Evolutionary conservation across 2,888 invertebrate genomes (phyloP), one percentile per base, ranked within the genome.

Genomic region (Graphium colonna): DNA sequence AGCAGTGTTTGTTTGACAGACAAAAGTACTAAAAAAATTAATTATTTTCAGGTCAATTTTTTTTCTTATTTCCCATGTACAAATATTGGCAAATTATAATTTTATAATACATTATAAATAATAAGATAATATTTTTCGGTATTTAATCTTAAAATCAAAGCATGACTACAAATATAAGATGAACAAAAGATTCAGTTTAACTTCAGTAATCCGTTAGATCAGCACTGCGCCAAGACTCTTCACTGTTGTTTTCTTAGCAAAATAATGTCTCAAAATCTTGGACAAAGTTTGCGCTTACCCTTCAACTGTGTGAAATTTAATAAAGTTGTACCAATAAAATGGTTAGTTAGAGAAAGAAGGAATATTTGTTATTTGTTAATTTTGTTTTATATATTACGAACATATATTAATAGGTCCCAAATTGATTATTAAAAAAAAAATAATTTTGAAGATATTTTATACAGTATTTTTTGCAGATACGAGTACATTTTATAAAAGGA

Each of bases 261-360:
- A 41, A 16, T 40, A 40, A 16, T 41, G 40, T 42, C 17, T 42
- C 28, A 31, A 8, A 16, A 17, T 36, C 8, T 43, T 28, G 12
- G 13, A 43, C 12, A 10, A 38, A 42, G 41, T 18, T 33, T 49
- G 12, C 18, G 31, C 8, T 49, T 31, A 41, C 33, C 33, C 31
- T 5, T 44, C 10, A 33, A 50, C 50, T 33, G 21, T 12, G 36
- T 36, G 42, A 50, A 50, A 50, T 42, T 50, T 50, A 18, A 49
- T n/a, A n/a, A n/a, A n/a, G n/a, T n/a, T n/a, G n/a, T n/a, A n/a
- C n/a, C n/a, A n/a, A n/a, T n/a, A n/a, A n/a, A n/a, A n/a, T n/a
- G n/a, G n/a, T n/a, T n/a, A n/a, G n/a, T n/a, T n/a, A n/a, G n/a
- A 49, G 40, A 49, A 42, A 36, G 50, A 16, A 18, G 41, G 31